Evolutionary conservation across 2,797 vertebrate species (phyloP).

Genomic region (Enteromius afrohamiltoni): DNA sequence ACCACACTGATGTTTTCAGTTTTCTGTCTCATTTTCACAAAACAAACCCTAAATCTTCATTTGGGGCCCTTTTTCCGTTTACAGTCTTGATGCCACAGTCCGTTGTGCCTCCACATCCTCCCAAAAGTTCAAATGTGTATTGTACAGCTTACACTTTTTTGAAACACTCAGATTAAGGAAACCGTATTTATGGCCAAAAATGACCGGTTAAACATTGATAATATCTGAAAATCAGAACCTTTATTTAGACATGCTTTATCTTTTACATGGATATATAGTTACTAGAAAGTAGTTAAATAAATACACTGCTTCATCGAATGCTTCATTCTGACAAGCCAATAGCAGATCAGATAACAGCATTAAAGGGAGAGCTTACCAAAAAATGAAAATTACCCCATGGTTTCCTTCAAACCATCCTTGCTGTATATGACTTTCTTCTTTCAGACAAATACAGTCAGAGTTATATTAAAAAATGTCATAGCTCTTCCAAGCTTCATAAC

Average conservation of each 20-base stretch:
- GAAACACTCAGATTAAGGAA: not conserved
- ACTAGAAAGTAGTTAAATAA: not conserved
- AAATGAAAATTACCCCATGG: not conserved
- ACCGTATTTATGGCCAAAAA: not conserved
- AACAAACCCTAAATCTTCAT: not conserved
- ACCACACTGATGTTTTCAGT: conserved; percentile 14
- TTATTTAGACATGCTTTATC: not conserved
- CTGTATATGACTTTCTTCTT: not conserved
- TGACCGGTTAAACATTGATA: not conserved
- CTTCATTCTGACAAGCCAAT: not conserved
- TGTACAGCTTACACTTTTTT: not conserved
- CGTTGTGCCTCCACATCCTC: not conserved
- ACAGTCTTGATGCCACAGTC: not conserved
- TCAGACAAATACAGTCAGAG: no score
- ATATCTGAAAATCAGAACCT: not conserved
- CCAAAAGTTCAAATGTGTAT: not conserved
- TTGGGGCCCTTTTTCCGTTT: not conserved
- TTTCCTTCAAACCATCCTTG: not conserved
- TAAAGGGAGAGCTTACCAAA: not conserved
- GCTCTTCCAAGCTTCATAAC: no score
- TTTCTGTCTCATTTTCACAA: conserved; percentile 24
- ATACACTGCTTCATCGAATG: no score
- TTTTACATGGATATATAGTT: not conserved
- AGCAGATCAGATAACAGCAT: not conserved
- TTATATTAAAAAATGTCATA: no score